Percentiles rank a stretch among this genome's conserved stretches.
phyloP scores from a whole-genome alignment of 2,113 vertebrate species.

The Miniopterus natalensis region DNA sequence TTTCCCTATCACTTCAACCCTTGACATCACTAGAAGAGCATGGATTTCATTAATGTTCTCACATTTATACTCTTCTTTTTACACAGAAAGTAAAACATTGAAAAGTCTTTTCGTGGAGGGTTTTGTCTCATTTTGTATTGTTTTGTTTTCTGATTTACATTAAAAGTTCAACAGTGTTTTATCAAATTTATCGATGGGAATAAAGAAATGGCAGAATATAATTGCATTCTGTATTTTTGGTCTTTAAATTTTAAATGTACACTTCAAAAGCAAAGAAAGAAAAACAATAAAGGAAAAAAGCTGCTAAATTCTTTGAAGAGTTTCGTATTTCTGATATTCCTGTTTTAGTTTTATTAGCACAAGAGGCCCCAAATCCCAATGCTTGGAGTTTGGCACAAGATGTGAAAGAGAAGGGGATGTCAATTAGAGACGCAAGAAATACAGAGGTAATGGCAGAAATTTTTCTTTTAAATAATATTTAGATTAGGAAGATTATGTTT shows the following conservation, averaged over 20 bases:
- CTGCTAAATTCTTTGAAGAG: not conserved
- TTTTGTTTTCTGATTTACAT: not conserved
- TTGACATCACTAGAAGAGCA: not conserved
- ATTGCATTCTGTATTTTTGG: not conserved
- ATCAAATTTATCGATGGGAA: not conserved
- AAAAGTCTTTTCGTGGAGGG: not conserved
- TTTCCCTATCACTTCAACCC: not conserved
- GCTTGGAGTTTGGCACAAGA: not conserved
- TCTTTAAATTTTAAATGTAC: not conserved
- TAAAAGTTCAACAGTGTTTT: not conserved
- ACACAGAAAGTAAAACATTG: not conserved
- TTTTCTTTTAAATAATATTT: constrained; percentile 60
- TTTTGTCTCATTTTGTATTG: not conserved
- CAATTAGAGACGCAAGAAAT: constrained; percentile 10
- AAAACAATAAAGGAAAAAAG: not conserved
- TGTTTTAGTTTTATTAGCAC: not conserved
- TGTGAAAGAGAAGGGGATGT: not conserved
- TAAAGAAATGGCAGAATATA: not conserved
- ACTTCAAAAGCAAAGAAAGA: not conserved
- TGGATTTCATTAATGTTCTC: not conserved
- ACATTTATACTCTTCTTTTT: not conserved
- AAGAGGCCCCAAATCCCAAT: not conserved
- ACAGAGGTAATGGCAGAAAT: not conserved
- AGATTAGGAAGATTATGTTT: constrained; percentile 40
- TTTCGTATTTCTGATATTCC: not conserved